phyloP scores from a whole-genome alignment of 1,140 invertebrate species.

The Marisa cornuarietis region DNA sequence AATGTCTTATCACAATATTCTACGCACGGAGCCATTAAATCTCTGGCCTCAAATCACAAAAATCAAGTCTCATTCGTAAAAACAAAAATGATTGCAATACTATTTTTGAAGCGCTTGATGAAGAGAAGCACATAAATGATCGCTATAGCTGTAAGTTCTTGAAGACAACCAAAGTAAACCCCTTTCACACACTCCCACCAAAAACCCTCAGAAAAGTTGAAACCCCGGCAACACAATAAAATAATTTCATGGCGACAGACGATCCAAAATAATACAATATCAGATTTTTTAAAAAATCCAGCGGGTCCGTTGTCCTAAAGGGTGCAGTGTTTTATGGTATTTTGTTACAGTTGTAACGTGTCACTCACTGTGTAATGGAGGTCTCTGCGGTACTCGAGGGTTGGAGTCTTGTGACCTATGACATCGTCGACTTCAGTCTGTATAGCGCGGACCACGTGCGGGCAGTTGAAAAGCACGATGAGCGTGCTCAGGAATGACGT shows the following conservation, averaged over 20 bases:
- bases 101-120: too few relatives aligned
- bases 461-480: slow-evolving; percentile 2
- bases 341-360: background rate
- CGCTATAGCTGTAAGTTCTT: too few relatives aligned
- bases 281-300: background rate
- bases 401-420: slow-evolving; percentile 15
- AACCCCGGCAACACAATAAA: background rate
- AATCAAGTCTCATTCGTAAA: too few relatives aligned
- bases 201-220: background rate
- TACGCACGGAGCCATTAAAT: too few relatives aligned
- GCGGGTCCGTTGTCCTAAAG: too few relatives aligned
- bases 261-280: background rate
- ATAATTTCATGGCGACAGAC: background rate
- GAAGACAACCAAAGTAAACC: too few relatives aligned
- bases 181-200: too few relatives aligned
- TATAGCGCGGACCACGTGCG: slow-evolving; percentile 14
- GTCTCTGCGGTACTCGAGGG: slow-evolving; percentile 16
- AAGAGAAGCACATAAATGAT: too few relatives aligned
- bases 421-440: slow-evolving; percentile 17
- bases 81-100: too few relatives aligned
- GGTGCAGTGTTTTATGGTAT: background rate
- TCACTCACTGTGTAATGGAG: slow-evolving; percentile 12
- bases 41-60: too few relatives aligned
- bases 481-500: slow-evolving; percentile 21
- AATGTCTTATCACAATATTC: too few relatives aligned